A percentile compares a stretch with the other conserved stretches of the same genome.
Conservation (phyloP, 2,888 invertebrate species). For the Drosophila acutilabella region DNA sequence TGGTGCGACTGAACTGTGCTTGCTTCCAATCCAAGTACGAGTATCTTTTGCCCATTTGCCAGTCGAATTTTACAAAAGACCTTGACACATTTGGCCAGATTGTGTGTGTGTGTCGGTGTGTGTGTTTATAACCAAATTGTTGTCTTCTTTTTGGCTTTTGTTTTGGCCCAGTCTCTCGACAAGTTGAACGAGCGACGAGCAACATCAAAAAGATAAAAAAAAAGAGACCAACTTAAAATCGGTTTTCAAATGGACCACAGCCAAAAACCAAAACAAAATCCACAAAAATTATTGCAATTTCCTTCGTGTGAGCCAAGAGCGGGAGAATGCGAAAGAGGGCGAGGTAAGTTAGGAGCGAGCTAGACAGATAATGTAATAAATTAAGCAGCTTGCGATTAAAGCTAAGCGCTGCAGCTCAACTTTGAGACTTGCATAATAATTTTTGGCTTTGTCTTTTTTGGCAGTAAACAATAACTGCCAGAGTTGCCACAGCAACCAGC, state of each 20-base stretch:
- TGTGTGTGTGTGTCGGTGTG: conserved; percentile 39
- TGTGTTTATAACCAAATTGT: conserved; percentile 47
- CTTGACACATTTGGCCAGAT: conserved; percentile 75
- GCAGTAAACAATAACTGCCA: conserved; percentile 3
- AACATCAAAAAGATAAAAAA: conserved; percentile 13
- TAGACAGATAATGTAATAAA: conserved; percentile 59
- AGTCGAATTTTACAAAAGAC: conserved; percentile 71
- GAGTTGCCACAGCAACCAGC: conserved; percentile 7
- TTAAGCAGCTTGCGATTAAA: conserved; percentile 51
- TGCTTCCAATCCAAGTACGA: not conserved
- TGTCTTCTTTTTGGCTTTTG: conserved; percentile 33
- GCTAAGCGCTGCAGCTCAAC: conserved; percentile 39
- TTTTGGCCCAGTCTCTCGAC: conserved; percentile 43
- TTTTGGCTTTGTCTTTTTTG: not conserved
- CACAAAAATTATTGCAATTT: conserved; percentile 58
- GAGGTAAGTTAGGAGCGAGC: conserved; percentile 13
- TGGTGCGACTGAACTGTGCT: conserved; percentile 8
- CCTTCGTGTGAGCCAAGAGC: conserved; percentile 37
- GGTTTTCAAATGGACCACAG: conserved; percentile 54
- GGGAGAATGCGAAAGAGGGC: conserved; percentile 19
- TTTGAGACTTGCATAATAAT: conserved; percentile 68
- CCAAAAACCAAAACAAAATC: conserved; percentile 30
- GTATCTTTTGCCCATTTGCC: conserved; percentile 65
- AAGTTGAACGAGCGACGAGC: conserved; percentile 28
- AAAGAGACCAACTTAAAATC: conserved; percentile 26